Conservation (phyloP, 2,797 vertebrate species). For the Holocentrus rufus region DNA sequence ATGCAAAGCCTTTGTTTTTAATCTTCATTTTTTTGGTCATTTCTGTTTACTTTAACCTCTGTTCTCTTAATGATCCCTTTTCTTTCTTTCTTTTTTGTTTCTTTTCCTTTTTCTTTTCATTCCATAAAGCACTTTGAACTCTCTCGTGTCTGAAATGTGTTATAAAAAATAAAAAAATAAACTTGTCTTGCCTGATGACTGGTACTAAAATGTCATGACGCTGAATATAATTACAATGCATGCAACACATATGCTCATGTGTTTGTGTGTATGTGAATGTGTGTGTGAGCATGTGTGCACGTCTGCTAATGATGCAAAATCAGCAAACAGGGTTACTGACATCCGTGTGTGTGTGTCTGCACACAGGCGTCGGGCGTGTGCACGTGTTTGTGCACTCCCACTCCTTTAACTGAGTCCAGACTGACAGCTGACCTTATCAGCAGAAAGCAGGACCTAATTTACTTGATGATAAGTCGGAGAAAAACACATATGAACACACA, state of each 20-base stretch:
- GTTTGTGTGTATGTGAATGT: slow-evolving; percentile 10
- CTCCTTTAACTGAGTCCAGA: slow-evolving; percentile 59
- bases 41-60: no score
- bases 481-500: slow-evolving; percentile 62
- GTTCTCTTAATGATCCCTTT: no score
- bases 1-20: neutral
- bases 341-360: neutral
- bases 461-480: slow-evolving; percentile 70
- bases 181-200: neutral
- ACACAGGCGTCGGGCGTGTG: slow-evolving; percentile 17
- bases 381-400: slow-evolving; percentile 37
- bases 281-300: slow-evolving; percentile 4
- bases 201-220: neutral
- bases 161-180: no score
- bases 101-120: no score
- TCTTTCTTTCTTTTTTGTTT: no score
- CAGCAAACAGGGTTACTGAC: neutral
- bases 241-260: neutral
- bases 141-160: no score
- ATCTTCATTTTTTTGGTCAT: no score
- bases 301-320: slow-evolving; percentile 41
- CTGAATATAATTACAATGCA: slow-evolving; percentile 12
- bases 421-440: slow-evolving; percentile 79
- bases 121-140: no score
- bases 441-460: slow-evolving; percentile 72